Evolutionary conservation across 1,140 invertebrate species (phyloP).

Genomic region (Lamellibrachia luymesi): DNA sequence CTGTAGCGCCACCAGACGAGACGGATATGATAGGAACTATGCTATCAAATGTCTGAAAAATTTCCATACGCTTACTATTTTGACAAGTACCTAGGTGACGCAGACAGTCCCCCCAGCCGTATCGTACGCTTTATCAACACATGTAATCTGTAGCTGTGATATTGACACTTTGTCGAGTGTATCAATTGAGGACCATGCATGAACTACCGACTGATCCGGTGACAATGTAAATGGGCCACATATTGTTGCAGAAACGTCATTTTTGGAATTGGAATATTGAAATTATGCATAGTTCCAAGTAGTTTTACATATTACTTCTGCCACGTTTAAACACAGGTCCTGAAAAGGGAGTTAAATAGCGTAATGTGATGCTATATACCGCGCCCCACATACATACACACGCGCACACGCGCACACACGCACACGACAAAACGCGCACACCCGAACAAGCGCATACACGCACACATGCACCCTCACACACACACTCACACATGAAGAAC

Average conservation of each 20-base stretch:
- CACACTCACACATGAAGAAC: too few species aligned
- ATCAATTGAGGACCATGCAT: background rate
- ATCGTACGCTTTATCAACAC: background rate
- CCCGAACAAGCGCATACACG: too few species aligned
- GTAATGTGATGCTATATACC: too few species aligned
- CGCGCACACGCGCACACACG: too few species aligned
- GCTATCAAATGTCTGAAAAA: background rate
- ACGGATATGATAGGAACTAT: background rate
- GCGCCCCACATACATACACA: too few species aligned
- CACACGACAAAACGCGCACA: too few species aligned
- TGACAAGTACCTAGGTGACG: background rate
- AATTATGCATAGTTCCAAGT: background rate
- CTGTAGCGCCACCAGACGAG: background rate
- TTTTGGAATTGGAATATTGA: background rate
- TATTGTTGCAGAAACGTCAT: background rate
- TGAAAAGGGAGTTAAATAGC: background rate
- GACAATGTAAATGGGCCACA: too few species aligned
- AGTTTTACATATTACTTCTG: background rate
- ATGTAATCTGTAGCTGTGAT: background rate
- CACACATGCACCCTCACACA: too few species aligned
- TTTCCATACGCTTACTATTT: background rate
- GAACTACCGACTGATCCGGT: too few species aligned
- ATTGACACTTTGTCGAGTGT: background rate
- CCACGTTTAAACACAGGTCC: background rate
- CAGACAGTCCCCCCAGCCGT: background rate